Conservation (phyloP, 2,888 invertebrate species). For the Galerucella calmariensis region DNA sequence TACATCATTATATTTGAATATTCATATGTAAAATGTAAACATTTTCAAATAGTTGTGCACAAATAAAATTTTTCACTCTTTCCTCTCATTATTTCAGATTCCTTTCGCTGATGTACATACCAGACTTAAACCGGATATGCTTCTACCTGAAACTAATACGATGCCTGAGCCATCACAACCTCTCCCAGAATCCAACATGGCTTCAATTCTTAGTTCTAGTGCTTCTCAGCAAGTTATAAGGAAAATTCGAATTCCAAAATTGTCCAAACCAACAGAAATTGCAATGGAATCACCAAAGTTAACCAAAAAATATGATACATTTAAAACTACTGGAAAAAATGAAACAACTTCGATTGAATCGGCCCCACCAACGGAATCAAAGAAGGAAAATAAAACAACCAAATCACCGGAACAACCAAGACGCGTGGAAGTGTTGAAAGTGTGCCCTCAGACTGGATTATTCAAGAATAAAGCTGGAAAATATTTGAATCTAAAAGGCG, state of each 20-base stretch:
- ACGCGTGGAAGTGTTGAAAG: neutral
- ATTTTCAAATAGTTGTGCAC: too few species aligned
- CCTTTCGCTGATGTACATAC: neutral
- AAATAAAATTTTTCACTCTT: neutral
- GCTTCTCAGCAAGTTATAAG: slow-evolving; percentile 3
- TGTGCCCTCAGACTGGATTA: slow-evolving; percentile 34
- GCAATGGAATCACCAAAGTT: neutral
- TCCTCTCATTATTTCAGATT: neutral
- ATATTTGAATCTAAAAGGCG: slow-evolving; percentile 23
- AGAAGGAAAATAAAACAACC: neutral
- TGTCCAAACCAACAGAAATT: neutral
- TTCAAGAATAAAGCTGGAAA: slow-evolving; percentile 28
- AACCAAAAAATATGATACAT: neutral
- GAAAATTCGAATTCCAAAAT: neutral
- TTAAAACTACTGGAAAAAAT: neutral
- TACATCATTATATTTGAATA: too few species aligned
- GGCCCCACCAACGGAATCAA: neutral
- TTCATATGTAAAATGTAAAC: too few species aligned
- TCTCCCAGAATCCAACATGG: neutral
- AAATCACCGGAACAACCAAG: neutral
- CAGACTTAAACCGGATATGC: neutral
- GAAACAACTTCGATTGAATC: neutral
- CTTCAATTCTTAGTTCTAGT: neutral
- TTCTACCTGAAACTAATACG: neutral
- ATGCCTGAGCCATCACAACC: neutral